Conservation (phyloP, 2,797 vertebrate genomes). For the Todus mexicanus region DNA sequence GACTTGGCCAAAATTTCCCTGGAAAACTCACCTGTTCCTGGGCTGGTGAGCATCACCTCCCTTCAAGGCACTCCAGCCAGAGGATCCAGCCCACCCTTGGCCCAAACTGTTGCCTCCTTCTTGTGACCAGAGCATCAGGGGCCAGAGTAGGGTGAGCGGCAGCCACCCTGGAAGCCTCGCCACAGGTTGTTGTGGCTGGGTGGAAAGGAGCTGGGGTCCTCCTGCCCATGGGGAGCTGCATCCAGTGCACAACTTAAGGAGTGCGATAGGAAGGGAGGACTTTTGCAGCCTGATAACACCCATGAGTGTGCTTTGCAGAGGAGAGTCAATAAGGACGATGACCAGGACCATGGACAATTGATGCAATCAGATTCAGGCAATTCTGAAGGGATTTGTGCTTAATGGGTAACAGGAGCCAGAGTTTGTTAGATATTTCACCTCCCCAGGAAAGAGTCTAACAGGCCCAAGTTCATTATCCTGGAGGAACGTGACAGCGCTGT, state of each 20-base stretch:
- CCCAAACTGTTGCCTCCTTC: background rate
- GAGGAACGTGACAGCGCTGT: background rate
- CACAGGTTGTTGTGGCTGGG: background rate
- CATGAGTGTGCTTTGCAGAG: background rate
- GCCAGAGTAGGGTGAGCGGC: accelerated
- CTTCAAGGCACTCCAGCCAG: background rate
- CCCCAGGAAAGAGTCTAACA: background rate
- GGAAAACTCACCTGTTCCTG: background rate
- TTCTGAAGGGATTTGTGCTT: background rate
- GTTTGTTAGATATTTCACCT: background rate
- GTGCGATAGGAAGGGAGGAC: background rate
- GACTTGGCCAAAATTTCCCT: background rate
- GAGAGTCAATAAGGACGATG: accelerated
- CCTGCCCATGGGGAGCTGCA: accelerated
- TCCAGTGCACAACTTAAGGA: accelerated
- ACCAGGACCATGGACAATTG: background rate
- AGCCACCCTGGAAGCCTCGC: too few species aligned
- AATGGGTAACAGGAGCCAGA: background rate
- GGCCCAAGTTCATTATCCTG: background rate
- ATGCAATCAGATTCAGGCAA: background rate
- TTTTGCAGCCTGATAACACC: background rate
- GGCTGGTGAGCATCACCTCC: background rate
- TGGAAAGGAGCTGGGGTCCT: accelerated
- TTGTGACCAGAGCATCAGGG: accelerated
- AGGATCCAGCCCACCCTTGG: background rate